Evolutionary conservation across 2,113 vertebrate genomes (phyloP).

Genomic region (Channa maculata): DNA sequence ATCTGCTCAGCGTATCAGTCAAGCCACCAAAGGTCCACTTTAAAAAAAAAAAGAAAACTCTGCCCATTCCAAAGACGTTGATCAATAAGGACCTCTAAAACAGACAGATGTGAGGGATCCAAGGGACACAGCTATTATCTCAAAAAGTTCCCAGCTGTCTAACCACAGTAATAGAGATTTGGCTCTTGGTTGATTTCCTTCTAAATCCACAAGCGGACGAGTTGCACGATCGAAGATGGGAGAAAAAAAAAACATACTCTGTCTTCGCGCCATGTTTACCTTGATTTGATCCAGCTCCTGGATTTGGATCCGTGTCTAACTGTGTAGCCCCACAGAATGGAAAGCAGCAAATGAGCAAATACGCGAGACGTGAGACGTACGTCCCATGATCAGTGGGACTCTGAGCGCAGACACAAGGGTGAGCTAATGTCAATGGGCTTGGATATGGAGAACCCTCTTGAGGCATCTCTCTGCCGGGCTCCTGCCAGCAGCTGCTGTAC

Average conservation of each 20-base stretch:
- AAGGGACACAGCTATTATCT: conserved; percentile 17
- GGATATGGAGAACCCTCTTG: conserved; percentile 48
- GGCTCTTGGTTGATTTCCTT: conserved; percentile 17
- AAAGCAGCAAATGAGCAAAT: conserved; percentile 62
- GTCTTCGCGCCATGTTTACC: conserved; percentile 37
- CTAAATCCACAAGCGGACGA: conserved; percentile 7
- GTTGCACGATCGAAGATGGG: conserved; percentile 21
- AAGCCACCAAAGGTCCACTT: conserved; percentile 3
- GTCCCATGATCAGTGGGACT: conserved; percentile 40
- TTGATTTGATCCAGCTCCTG: conserved; percentile 20
- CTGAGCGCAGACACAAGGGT: conserved; percentile 59
- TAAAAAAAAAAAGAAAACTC: neutral
- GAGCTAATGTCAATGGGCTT: conserved; percentile 63
- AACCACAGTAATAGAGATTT: conserved; percentile 22
- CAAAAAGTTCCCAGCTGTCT: conserved; percentile 11
- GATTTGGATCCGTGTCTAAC: conserved; percentile 31
- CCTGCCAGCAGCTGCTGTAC: conserved; percentile 17
- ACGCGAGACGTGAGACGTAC: conserved; percentile 31
- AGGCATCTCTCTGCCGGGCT: conserved; percentile 22
- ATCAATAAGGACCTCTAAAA: conserved; percentile 17
- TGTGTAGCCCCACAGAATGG: conserved; percentile 27
- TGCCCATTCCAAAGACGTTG: conserved; percentile 4
- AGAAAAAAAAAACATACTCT: neutral
- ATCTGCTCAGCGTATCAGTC: conserved; percentile 31
- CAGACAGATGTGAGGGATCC: conserved; percentile 9